Evolutionary conservation across 1,140 invertebrate genomes (phyloP).

Genomic region (Leptinotarsa defecta): DNA sequence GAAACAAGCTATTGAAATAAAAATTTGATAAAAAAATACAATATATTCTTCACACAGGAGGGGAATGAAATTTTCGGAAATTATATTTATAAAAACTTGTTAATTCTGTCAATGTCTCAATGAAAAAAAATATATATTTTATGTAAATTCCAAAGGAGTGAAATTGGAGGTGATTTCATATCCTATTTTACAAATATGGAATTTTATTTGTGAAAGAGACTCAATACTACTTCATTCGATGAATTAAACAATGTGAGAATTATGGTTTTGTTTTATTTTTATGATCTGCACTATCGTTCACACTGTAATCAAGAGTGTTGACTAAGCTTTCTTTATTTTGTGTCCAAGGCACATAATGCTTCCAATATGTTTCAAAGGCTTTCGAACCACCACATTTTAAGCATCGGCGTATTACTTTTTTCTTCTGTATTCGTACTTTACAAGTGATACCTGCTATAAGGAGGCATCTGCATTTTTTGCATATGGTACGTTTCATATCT

Average conservation of each 20-base stretch:
- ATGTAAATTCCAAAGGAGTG: no score
- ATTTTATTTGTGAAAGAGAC: not conserved
- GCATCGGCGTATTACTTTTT: slow-evolving; percentile 58
- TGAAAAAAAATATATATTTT: no score
- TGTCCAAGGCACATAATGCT: slow-evolving; percentile 57
- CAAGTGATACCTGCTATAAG: slow-evolving; percentile 56
- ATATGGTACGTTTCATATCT: slow-evolving; percentile 60
- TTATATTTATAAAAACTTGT: no score
- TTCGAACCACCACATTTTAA: slow-evolving; percentile 55
- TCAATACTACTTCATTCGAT: not conserved
- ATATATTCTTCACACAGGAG: no score
- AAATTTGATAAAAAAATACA: no score
- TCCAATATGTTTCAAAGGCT: slow-evolving; percentile 52
- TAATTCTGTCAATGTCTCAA: no score
- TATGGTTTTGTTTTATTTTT: slow-evolving; percentile 1
- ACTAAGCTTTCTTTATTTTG: slow-evolving; percentile 58
- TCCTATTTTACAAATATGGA: no score
- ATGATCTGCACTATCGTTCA: not conserved
- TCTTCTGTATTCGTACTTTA: slow-evolving; percentile 58
- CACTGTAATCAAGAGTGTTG: slow-evolving; percentile 56
- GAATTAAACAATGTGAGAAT: not conserved
- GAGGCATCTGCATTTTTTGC: slow-evolving; percentile 60
- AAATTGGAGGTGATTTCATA: no score
- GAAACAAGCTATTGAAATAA: no score
- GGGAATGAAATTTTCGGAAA: no score